A percentile compares a stretch with the other conserved stretches of the same genome.
Conservation (phyloP, 2,113 vertebrate genomes). For the Calonectris borealis region DNA sequence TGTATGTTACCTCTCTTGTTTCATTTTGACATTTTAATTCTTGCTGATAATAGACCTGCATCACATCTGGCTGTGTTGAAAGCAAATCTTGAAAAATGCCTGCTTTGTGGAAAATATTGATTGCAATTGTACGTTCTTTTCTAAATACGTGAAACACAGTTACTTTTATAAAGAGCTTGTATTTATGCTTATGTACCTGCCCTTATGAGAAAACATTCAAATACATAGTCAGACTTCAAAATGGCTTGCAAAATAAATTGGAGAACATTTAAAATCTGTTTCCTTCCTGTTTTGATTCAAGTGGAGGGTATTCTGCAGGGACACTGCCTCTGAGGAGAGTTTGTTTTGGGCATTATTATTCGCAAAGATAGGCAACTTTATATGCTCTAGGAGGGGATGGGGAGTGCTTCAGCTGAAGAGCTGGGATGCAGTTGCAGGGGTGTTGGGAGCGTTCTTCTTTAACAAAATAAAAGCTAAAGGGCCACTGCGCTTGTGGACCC, state of each 20-base stretch:
- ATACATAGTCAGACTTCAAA: neutral
- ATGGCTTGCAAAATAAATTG: neutral
- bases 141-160: neutral
- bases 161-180: neutral
- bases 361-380: neutral
- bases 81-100: neutral
- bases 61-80: neutral
- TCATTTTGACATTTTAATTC: neutral
- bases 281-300: neutral
- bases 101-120: neutral
- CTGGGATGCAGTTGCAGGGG: neutral
- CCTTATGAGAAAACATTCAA: neutral
- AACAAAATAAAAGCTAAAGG: neutral
- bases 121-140: neutral
- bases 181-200: neutral
- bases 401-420: neutral
- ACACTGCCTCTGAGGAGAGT: neutral
- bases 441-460: neutral
- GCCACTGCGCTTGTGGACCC: neutral
- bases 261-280: neutral
- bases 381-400: neutral
- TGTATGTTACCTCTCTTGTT: neutral
- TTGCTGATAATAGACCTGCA: neutral
- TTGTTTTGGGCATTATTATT: neutral
- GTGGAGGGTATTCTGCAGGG: neutral